These are phyloP conservation scores for Pogonomyrmex barbatus DNA, from an alignment of 1,140 invertebrate genomes.

Conservation along the genomic window DNA sequence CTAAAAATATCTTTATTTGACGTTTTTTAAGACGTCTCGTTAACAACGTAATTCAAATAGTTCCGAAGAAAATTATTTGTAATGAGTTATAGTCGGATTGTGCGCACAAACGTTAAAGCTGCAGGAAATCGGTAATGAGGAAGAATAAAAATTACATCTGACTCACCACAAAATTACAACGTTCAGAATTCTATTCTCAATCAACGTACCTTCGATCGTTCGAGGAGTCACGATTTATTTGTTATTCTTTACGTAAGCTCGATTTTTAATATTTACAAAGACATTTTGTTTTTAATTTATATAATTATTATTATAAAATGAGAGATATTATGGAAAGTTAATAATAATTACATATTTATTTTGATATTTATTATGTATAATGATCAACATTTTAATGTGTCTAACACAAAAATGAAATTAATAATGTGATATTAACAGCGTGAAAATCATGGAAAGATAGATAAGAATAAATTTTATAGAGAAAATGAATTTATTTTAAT, in stretches of 20 bases:
- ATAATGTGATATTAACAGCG: background rate
- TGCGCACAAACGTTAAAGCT: background rate
- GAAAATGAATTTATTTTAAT: background rate
- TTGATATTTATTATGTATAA: background rate
- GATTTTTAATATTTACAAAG: background rate
- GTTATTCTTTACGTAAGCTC: background rate
- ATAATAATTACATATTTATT: background rate
- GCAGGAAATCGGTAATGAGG: background rate
- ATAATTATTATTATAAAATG: background rate
- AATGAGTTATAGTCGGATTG: background rate
- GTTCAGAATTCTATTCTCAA: background rate
- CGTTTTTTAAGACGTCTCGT: background rate
- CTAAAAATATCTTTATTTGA: too few species aligned
- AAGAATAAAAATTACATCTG: conserved; percentile 20
- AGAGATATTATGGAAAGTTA: background rate
- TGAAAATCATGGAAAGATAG: background rate
- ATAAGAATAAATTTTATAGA: background rate
- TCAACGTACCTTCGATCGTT: background rate
- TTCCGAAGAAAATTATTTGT: background rate
- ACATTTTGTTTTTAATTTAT: background rate
- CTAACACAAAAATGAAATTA: background rate
- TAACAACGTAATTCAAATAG: background rate
- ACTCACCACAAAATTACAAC: conserved; percentile 15
- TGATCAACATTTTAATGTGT: background rate
- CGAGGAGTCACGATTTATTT: background rate